Percentiles rank a stretch among this genome's conserved stretches.
Conservation (phyloP, 2,113 vertebrate species). For the Otolemur garnettii region DNA sequence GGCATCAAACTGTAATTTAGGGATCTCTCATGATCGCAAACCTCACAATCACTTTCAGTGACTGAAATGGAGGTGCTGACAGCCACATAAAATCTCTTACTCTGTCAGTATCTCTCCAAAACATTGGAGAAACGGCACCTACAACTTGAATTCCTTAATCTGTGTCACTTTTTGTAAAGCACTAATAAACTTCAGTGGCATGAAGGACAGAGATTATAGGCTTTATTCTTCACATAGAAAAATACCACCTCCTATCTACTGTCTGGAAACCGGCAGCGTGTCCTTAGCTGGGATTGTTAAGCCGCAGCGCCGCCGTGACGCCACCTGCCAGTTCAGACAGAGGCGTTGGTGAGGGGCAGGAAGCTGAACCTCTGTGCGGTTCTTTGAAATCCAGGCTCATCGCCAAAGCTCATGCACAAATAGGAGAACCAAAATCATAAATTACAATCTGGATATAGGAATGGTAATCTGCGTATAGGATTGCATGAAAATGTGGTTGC, state of each 20-base stretch:
- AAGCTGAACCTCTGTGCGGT: background rate
- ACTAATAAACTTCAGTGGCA: slow-evolving; percentile 40
- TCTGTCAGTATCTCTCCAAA: slow-evolving; percentile 11
- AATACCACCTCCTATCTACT: background rate
- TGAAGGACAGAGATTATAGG: slow-evolving; percentile 39
- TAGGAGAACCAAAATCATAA: background rate
- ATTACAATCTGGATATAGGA: background rate
- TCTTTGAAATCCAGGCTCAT: background rate
- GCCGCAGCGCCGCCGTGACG: accelerated
- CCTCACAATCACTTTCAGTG: slow-evolving; percentile 65
- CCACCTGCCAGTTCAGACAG: background rate
- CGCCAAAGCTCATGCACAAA: background rate
- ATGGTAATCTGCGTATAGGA: background rate
- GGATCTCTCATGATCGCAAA: slow-evolving; percentile 47
- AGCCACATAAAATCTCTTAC: slow-evolving; percentile 28
- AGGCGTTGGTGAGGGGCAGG: background rate
- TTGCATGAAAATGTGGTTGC: background rate
- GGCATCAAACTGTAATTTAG: slow-evolving; percentile 55
- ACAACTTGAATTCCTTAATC: slow-evolving; percentile 42
- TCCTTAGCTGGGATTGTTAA: slow-evolving; percentile 23
- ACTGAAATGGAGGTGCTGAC: background rate
- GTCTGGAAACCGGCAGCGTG: background rate
- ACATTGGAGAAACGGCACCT: background rate
- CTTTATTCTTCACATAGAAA: slow-evolving; percentile 46
- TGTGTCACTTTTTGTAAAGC: slow-evolving; percentile 29